Conservation (phyloP, 2,888 invertebrate genomes). For the Eumacrocentrus americanus region DNA sequence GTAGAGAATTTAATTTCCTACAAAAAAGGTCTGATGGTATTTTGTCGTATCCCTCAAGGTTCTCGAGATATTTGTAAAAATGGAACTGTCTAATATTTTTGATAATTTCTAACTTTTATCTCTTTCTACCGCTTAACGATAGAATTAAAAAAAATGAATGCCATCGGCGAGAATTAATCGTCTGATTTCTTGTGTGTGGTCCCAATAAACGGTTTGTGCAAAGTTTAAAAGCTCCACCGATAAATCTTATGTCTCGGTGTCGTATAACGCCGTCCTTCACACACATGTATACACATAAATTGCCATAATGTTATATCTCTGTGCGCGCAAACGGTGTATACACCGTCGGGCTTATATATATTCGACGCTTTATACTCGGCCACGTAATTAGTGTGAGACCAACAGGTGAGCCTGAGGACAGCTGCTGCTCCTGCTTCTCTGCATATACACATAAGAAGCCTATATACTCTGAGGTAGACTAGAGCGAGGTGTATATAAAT, state of each 20-base stretch:
- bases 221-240: constrained; percentile 42
- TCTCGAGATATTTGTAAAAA: too few species aligned
- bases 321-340: constrained; percentile 10
- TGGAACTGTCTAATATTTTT: too few species aligned
- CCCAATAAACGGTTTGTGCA: constrained; percentile 26
- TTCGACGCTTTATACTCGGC: constrained; percentile 43
- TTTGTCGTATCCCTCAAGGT: too few species aligned
- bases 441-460: not conserved
- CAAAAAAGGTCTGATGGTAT: too few species aligned
- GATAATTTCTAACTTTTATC: too few species aligned
- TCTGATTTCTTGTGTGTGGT: constrained; percentile 49
- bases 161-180: too few species aligned
- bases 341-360: constrained; percentile 24
- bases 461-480: not conserved
- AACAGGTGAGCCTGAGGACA: constrained; percentile 53
- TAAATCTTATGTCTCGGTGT: constrained; percentile 45
- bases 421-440: constrained; percentile 41
- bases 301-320: not conserved
- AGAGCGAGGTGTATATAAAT: too few species aligned
- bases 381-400: constrained; percentile 53
- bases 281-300: constrained; percentile 3
- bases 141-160: too few species aligned
- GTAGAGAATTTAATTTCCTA: too few species aligned
- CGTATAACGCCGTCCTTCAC: constrained; percentile 30
- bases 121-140: too few species aligned